Base-by-base conservation (phyloP, 1,140 invertebrate species). In the Formica selysi region DNA sequence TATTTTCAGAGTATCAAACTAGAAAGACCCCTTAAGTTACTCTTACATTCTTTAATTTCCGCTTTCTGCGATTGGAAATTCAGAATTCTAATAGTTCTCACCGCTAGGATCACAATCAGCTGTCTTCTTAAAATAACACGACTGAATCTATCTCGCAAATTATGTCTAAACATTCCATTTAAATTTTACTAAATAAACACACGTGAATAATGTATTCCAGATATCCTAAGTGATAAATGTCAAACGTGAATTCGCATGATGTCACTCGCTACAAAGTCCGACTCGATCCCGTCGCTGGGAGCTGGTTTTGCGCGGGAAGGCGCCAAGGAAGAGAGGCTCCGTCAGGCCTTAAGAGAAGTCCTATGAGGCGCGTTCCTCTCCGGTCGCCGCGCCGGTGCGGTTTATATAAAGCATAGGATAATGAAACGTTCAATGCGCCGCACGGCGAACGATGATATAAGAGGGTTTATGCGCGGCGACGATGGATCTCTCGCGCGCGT, bases 331-430 rank as follows among this genome's bases (percentile, higher is more conserved):
- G 54, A 41, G 19, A 68, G 38, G 2, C 19, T 26, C 22, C 22
- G 8, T 54, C 64, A 13, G 13, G 19, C n/a, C 44, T 51, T 32
- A 59, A 51, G 73, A 76, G 48, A 65, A n/a, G 51, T 51, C 61
- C 41, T 41, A 44, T 48, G 44, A 38, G 61, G 61, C 48, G 62
- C 71, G 19, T 51, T 78, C 74, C 48, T 65, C 83, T 73, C 74
- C 11, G 57, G 26, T 64, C 41, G 59, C 3, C 32, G 32, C 62
- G 29, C 44, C 54, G 1, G 57, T 78, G 79, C 8, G 83, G 68
- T 76, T 92, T 91, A 91, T 87, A 87, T 92, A 91, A 92, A 70
- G 87, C 29, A 79, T 36, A 41, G 68, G 67, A 5, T 89, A 91
- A 89, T 92, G 84, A 87, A 89, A 87, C 83, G 85, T 89, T 91